Conservation (phyloP, 2,797 vertebrate species). For the Octomys mimax region DNA sequence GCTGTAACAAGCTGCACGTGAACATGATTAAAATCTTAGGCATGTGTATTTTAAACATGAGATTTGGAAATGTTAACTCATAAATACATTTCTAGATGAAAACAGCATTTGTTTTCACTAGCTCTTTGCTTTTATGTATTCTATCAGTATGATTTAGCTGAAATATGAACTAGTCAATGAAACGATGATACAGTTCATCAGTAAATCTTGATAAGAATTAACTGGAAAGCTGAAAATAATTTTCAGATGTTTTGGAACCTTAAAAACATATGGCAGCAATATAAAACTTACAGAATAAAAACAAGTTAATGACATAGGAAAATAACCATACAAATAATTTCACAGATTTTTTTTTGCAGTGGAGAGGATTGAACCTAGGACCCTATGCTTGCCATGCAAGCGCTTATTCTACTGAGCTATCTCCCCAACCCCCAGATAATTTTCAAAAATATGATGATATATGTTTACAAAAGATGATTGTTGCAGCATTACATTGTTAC, state of each 20-base stretch:
- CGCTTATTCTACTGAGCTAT: no score
- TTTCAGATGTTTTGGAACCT: constrained; percentile 26
- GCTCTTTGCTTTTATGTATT: constrained; percentile 49
- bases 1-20: not conserved
- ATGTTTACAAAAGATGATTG: not conserved
- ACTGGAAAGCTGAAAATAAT: constrained; percentile 33
- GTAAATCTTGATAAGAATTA: constrained; percentile 10
- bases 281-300: constrained; percentile 45
- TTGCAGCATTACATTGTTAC: not conserved
- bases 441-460: not conserved
- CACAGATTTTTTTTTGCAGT: no score
- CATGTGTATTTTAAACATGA: constrained; percentile 36
- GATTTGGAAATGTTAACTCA: constrained; percentile 60
- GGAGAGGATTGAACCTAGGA: no score
- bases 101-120: constrained; percentile 29
- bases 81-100: not conserved
- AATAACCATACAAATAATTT: constrained; percentile 17
- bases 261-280: not conserved
- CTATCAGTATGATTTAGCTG: constrained; percentile 22
- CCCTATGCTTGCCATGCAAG: no score
- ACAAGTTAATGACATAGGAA: constrained; percentile 22
- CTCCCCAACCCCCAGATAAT: not conserved
- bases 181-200: constrained; percentile 34
- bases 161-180: constrained; percentile 48
- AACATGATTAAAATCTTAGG: constrained; percentile 34